Base-by-base conservation (phyloP, 2,888 invertebrate genomes). In the Camponotus fellah region DNA sequence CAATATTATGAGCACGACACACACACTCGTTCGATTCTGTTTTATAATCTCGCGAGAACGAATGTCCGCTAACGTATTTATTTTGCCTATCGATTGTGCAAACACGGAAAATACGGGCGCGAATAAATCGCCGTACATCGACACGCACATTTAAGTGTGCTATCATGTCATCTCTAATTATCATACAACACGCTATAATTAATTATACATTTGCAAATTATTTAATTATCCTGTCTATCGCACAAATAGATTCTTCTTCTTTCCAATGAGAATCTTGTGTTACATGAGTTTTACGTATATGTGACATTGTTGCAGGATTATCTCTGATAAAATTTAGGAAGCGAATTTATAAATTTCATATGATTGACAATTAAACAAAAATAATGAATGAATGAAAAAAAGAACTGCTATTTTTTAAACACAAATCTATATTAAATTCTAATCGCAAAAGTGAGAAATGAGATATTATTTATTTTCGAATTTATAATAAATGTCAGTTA, bases 1-100 rank as follows among this genome's bases (percentile, higher is more conserved):
- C 89, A 92, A 91, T 90, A 91, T 92, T 92, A 91, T 92, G 91
- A 91, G 85, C 86, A 69, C 69, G 26, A 26, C 26, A 26, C 26
- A 26, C 26, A 26, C 80, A 84, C 85, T 83, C 80, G 83, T 86
- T 86, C 26, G 87, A 89, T 86, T 88, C 89, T 88, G 86, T 87
- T 90, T 88, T 85, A 66, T 89, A 89, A 87, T 80, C 82, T 89
- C 65, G 74, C 49, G 37, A 21, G 40, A 34, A 75, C n/a, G 10
- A 65, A 34, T 46, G 43, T 69, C 17, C 69, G 9, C 40, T 74
- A 17, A 6, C 26, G n/a, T 74, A 60, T 60, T 26, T 72, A 17
- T 58, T 72, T 72, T 71, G 71, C 72, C n/a, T 60, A 58, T 40
- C 43, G 60, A 60, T 74, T 74, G 60, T 58, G 74, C 14, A 17